phyloP scores from a whole-genome alignment of 2,113 vertebrate genomes.

The Engystomops pustulosus region DNA sequence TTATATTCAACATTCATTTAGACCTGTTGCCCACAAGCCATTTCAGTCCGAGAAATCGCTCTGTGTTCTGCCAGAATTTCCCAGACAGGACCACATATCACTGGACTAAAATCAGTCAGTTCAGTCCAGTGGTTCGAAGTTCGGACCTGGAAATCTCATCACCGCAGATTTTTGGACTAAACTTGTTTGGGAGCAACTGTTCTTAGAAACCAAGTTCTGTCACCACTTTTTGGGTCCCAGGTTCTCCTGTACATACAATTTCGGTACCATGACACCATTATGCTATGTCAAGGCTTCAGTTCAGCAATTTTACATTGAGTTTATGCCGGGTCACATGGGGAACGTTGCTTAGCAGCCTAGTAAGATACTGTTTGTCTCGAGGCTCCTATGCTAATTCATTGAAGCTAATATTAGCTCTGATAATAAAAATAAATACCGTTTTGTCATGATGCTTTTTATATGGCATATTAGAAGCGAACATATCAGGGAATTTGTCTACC shows the following conservation, averaged over 20 bases:
- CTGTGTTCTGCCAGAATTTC: too few relatives aligned
- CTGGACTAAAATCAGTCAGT: too few relatives aligned
- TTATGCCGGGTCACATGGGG: conserved; percentile 45
- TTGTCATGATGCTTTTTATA: conserved; percentile 26
- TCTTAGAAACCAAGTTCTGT: too few relatives aligned
- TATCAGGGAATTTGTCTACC: not conserved
- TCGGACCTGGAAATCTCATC: too few relatives aligned
- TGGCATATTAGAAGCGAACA: not conserved
- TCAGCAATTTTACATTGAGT: conserved; percentile 39
- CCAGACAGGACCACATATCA: too few relatives aligned
- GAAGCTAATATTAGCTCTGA: conserved; percentile 53
- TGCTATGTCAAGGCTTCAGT: conserved; percentile 45
- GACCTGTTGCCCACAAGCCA: too few relatives aligned
- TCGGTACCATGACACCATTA: conserved; percentile 33
- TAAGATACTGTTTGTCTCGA: conserved; percentile 53
- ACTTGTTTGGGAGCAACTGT: too few relatives aligned
- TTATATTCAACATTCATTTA: too few relatives aligned
- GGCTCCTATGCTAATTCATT: conserved; percentile 50
- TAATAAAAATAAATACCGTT: conserved; percentile 49
- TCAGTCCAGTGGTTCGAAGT: too few relatives aligned
- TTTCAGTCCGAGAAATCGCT: too few relatives aligned
- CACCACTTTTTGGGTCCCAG: not conserved
- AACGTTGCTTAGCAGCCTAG: conserved; percentile 48
- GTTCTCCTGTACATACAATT: not conserved
- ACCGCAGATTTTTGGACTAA: too few relatives aligned